Base-by-base conservation (phyloP, 2,113 vertebrate genomes). In the Carettochelys insculpta region DNA sequence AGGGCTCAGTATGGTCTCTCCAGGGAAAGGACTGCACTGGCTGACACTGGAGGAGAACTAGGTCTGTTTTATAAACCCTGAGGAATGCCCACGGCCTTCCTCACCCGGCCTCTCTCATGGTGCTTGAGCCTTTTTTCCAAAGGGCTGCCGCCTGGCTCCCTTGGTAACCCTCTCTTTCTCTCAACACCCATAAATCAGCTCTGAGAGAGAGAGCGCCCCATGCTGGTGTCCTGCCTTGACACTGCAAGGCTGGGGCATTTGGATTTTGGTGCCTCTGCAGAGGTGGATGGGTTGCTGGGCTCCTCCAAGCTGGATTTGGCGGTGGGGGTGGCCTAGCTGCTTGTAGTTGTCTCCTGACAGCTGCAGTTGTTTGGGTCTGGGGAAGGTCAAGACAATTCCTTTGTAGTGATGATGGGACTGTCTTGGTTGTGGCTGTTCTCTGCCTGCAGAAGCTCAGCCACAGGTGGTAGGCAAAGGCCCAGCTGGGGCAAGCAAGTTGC, bases 401-500 rank as follows among this genome's bases (percentile, higher is more conserved):
- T 83, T 87, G 77, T 16, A 85, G 34, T 86, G 80, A 92, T 89
- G 92, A 85, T 92, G 4, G 80, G 53, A 87, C 68, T 52, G n/a
- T 2, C 38, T 79, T 75, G 89, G 7, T 76, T 20, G 71, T 45
- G 86, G 22, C 22, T 16, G 8, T 45, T 43, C 92, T 92, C 56
- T 65, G 83, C 76, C 85, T 93, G 75, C 12, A n/a, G 53, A 53
- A 52, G 50, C n/a, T n/a, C n/a, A n/a, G n/a, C n/a, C n/a, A n/a
- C n/a, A n/a, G n/a, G n/a, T n/a, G n/a, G n/a, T n/a, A n/a, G n/a
- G n/a, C n/a, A n/a, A n/a, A n/a, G n/a, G n/a, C n/a, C n/a, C n/a
- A n/a, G n/a, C n/a, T n/a, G n/a, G n/a, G n/a, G n/a, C n/a, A n/a
- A n/a, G n/a, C n/a, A n/a, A n/a, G n/a, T n/a, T n/a, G n/a, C n/a